These are phyloP conservation scores for Aphrophora alni DNA, from an alignment of 2,888 invertebrate species.

Conservation along the genomic window DNA sequence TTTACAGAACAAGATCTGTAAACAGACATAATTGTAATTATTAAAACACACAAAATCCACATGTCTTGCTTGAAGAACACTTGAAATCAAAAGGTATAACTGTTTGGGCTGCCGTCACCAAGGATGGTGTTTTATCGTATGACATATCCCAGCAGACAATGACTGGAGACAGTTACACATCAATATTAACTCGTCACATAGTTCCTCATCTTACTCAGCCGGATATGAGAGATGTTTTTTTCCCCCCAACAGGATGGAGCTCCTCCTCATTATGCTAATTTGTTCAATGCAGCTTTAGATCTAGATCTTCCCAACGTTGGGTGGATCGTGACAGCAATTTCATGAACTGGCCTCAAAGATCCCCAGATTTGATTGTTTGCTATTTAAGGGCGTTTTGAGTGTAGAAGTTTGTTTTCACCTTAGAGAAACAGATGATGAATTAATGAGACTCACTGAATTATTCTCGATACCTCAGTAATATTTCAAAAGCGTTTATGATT, in stretches of 20 bases:
- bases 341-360: too few species aligned
- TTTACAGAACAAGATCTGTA: too few species aligned
- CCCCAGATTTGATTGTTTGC: too few species aligned
- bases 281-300: too few species aligned
- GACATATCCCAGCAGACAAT: not conserved
- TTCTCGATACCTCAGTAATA: too few species aligned
- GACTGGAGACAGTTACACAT: not conserved
- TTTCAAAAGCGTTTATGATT: too few species aligned
- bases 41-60: slow-evolving; percentile 7
- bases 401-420: too few species aligned
- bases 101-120: not conserved
- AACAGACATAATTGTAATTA: not conserved
- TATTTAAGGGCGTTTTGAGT: too few species aligned
- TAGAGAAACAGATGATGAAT: too few species aligned
- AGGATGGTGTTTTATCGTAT: not conserved
- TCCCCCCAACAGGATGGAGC: not conserved
- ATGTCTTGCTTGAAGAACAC: not conserved
- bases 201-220: slow-evolving; percentile 38
- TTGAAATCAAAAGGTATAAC: not conserved
- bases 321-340: too few species aligned
- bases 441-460: too few species aligned
- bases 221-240: not conserved
- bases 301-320: too few species aligned
- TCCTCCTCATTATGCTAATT: not conserved
- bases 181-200: not conserved